These are phyloP conservation scores for Charaxes varanes DNA, from an alignment of 1,140 invertebrate genomes.

Conservation along the genomic window DNA sequence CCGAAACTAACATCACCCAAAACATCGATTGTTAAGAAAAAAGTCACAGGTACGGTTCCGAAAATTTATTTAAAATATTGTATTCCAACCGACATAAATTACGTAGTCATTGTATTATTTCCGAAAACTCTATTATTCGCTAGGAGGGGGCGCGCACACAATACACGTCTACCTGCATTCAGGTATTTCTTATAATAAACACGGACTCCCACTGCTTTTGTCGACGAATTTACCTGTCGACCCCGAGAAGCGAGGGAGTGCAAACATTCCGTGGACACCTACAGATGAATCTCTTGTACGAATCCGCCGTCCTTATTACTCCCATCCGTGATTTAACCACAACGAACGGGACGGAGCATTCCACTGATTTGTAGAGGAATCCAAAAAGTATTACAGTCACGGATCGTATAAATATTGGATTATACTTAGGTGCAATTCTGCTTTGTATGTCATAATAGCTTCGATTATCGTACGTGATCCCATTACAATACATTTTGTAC, in stretches of 20 bases:
- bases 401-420: constrained; percentile 69
- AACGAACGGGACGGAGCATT: constrained; percentile 27
- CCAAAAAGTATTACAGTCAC: constrained; percentile 45
- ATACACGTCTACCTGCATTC: constrained; percentile 55
- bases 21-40: constrained; percentile 41
- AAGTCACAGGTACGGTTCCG: constrained; percentile 50
- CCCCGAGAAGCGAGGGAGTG: constrained; percentile 43
- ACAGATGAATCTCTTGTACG: constrained; percentile 31
- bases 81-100: constrained; percentile 63
- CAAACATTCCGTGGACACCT: constrained; percentile 56
- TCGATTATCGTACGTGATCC: constrained; percentile 71
- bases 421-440: constrained; percentile 70
- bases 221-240: constrained; percentile 63
- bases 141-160: constrained; percentile 52
- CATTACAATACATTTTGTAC: constrained; percentile 60
- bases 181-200: constrained; percentile 65
- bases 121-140: constrained; percentile 68
- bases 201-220: constrained; percentile 62
- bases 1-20: constrained; percentile 51
- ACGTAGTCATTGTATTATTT: constrained; percentile 66
- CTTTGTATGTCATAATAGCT: constrained; percentile 69
- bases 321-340: constrained; percentile 3
- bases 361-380: constrained; percentile 30
- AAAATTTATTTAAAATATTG: constrained; percentile 62
- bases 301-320: constrained; percentile 17